phyloP scores from a whole-genome alignment of 2,113 vertebrate genomes.

The Siphamia tubifer region DNA sequence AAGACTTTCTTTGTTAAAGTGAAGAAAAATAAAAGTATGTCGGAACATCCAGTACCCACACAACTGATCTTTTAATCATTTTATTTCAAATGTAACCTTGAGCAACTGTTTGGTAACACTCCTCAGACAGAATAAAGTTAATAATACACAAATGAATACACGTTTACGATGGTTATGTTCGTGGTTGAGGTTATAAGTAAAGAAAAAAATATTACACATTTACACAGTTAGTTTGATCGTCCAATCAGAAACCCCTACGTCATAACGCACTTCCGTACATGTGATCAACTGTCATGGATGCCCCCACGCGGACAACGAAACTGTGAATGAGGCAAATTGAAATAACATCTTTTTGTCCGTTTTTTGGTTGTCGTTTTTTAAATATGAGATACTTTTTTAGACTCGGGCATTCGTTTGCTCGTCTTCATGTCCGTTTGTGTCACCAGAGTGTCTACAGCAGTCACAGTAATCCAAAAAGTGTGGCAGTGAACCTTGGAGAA shows the following conservation, averaged over 20 bases:
- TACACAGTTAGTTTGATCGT: not conserved
- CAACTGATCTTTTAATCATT: not conserved
- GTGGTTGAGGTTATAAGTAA: constrained; percentile 11
- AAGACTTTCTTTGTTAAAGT: too few species aligned
- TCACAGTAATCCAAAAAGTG: constrained; percentile 35
- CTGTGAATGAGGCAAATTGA: not conserved
- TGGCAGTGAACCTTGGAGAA: constrained; percentile 72
- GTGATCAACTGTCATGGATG: constrained; percentile 64
- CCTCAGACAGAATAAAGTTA: not conserved
- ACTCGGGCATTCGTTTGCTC: constrained; percentile 23
- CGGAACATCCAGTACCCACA: not conserved
- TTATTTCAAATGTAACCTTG: too few species aligned
- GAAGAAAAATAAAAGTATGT: too few species aligned
- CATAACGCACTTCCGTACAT: constrained; percentile 24
- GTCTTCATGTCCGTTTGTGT: constrained; percentile 52
- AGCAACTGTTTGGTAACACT: not conserved
- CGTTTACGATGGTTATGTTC: not conserved
- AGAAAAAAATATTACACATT: not conserved
- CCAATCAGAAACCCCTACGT: constrained; percentile 59
- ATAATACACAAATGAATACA: not conserved
- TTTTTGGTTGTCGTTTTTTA: not conserved
- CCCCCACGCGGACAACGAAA: not conserved
- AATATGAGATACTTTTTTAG: constrained; percentile 59
- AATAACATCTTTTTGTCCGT: not conserved
- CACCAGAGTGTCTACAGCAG: constrained; percentile 73